Percentiles rank a stretch among this genome's conserved stretches.
Evolutionary conservation across 2,113 vertebrate species (phyloP).

Genomic region (Himantopus leucocephalus): DNA sequence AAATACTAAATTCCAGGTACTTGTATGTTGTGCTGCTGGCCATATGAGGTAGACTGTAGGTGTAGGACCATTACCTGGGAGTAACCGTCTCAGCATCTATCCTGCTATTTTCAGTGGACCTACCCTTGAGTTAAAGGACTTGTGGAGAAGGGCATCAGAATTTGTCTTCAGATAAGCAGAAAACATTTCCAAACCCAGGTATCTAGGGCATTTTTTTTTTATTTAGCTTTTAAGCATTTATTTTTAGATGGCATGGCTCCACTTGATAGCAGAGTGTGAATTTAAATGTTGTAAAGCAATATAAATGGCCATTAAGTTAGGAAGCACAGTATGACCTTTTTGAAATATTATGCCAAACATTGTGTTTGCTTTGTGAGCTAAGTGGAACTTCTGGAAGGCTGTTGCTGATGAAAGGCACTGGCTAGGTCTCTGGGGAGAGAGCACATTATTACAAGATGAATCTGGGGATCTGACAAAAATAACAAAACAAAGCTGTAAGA

Average conservation of each 20-base stretch:
- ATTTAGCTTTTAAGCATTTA: slow-evolving; percentile 51
- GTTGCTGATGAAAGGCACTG: slow-evolving; percentile 46
- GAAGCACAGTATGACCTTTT: slow-evolving; percentile 54
- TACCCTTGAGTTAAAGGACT: neutral
- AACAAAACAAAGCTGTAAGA: slow-evolving; percentile 43
- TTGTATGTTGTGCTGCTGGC: neutral
- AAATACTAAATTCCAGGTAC: neutral
- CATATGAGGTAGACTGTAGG: neutral
- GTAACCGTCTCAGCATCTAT: neutral
- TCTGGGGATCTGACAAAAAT: slow-evolving; percentile 37
- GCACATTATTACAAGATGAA: slow-evolving; percentile 42
- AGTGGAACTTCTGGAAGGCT: slow-evolving; percentile 53
- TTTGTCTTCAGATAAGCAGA: slow-evolving; percentile 11
- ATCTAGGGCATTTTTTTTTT: slow-evolving; percentile 14
- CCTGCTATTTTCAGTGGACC: neutral
- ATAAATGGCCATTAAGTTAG: slow-evolving; percentile 56
- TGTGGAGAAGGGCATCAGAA: neutral
- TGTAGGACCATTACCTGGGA: neutral
- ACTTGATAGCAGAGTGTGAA: slow-evolving; percentile 41
- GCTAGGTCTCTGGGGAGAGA: slow-evolving; percentile 1
- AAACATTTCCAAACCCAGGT: slow-evolving; percentile 23
- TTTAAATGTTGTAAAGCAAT: slow-evolving; percentile 58
- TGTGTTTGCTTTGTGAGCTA: slow-evolving; percentile 55
- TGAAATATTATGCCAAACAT: slow-evolving; percentile 51
- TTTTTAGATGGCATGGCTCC: slow-evolving; percentile 46